Base-by-base conservation (phyloP, 35 echinoderm and acorn worm species). In the Ptychodera flava region DNA sequence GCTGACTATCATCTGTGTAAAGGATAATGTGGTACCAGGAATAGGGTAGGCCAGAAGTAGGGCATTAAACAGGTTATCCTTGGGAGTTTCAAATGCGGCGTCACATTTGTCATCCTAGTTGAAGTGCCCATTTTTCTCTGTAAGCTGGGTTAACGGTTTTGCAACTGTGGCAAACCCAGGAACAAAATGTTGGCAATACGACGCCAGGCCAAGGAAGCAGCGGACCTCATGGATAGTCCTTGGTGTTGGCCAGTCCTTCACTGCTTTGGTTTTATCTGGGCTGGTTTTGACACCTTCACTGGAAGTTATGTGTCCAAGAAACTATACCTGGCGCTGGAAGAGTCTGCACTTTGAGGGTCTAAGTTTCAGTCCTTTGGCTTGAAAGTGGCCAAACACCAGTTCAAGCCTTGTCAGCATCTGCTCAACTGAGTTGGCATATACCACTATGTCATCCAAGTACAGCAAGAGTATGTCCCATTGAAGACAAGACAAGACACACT, bases 231-330 rank as follows among this genome's bases (percentile, higher is more conserved):
- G 38, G 27, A 91, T 85, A 34, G 32, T 87, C 15, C 12, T 33
- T 35, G 45, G 90, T 30, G 1, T 28, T 0, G 90, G 90, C 90
- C 90, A 92, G 1, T 88, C 77, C 0, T 35, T 30, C n/a, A 92
- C 81, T 35, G 90, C 85, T 37, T 84, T 36, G 31, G 84, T 83
- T 64, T 92, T 92, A 29, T 1, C 15, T 1, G 90, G 85, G 32
- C 91, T 89, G 6, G 88, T 79, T 1, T 64, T 22, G 0, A 93
- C 77, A 30, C 92, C 92, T 10, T 89, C 36, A 0, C 31, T 35
- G 0, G 87, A 93, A 30, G 91, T 85, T 0, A 90, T 32, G 78
- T 94, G 93, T 35, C 93, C 93, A 0, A 94, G 82, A 35, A 88
- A 94, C 0, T 33, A 29, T 0, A 91, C 90, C 30, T 89, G 38